Evolutionary conservation across 2,888 invertebrate species (phyloP), one percentile per base, ranked within the genome.

Genomic region (Caenorhabditis sp.): DNA sequence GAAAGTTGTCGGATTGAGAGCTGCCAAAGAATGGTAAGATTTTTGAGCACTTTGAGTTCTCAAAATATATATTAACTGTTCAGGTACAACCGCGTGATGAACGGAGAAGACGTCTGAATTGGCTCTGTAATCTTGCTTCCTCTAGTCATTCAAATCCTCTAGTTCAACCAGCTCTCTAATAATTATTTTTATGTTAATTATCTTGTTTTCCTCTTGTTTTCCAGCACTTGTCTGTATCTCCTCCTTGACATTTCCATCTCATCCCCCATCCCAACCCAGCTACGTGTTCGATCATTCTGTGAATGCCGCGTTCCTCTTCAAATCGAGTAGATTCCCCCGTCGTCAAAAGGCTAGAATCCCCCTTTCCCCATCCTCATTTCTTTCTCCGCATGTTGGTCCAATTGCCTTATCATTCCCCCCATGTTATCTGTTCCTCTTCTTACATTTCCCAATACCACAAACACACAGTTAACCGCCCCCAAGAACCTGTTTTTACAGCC

Each of bases 21-120:
- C 76, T 8, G 81, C 81, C 6, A 81, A 32, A 20, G 81, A 81
- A 24, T 81, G 81, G 80, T 80, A 5, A 65, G 74, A 11, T 40
- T 6, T 32, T 32, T 40, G 11, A 40, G 40, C 6, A 2, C 13
- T 18, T 47, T 11, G 18, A 9, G 4, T n/a, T 18, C 20, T 47
- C 18, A n/a, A 47, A 18, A 11, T 47, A 18, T 4, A 18, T 18
- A 9, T 4, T 18, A 32, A 6, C 20, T n/a, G 2, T 47, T 18
- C 47, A 47, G 47, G 47, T 47, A 47, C 18, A 47, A n/a, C 9
- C 47, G 47, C 18, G 47, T 47, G 18, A 47, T 65, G 26, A 74
- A 74, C 26, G 72, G 72, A 18, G 65, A 72, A 24, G 40, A 37
- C 32, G 32, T 51, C 47, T 47, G 18, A 13, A n/a, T n/a, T 11